Conservation (phyloP, 2,113 vertebrate species). For the Osmerus mordax region DNA sequence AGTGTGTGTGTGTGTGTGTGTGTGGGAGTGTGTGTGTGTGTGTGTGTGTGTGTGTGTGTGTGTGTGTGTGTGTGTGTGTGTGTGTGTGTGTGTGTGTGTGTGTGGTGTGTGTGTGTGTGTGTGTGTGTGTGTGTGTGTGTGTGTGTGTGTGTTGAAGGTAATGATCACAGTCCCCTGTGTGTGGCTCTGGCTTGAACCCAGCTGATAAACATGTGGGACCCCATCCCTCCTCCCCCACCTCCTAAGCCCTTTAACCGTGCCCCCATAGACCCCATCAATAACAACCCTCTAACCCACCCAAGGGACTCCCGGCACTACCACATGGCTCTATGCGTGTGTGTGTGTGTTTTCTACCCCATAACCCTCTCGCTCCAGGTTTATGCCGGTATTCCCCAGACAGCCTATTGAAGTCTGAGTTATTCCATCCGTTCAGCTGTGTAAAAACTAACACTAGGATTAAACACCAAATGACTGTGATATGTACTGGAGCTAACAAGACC, state of each 20-base stretch:
- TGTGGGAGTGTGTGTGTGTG: no score
- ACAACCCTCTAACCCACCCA: constrained; percentile 33
- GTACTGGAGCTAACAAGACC: constrained; percentile 34
- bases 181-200: constrained; percentile 49
- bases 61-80: no score
- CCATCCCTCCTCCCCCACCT: constrained; percentile 25
- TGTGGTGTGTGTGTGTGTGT: no score
- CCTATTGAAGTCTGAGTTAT: constrained; percentile 54
- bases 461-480: constrained; percentile 53
- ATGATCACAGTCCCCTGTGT: constrained; percentile 52
- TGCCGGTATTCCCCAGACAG: constrained; percentile 46
- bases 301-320: not conserved
- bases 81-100: no score
- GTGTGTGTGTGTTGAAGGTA: constrained; percentile 50
- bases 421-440: constrained; percentile 61
- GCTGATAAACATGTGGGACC: constrained; percentile 68
- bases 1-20: constrained; percentile 45
- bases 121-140: no score
- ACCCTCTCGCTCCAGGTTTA: not conserved
- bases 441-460: constrained; percentile 64
- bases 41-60: no score
- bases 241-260: constrained; percentile 18
- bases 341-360: not conserved
- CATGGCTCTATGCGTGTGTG: constrained; percentile 14
- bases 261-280: not conserved